A percentile compares a stretch with the other conserved stretches of the same genome.
Conservation (phyloP, 2,113 vertebrate species). For the Dicerorhinus sumatrensis region DNA sequence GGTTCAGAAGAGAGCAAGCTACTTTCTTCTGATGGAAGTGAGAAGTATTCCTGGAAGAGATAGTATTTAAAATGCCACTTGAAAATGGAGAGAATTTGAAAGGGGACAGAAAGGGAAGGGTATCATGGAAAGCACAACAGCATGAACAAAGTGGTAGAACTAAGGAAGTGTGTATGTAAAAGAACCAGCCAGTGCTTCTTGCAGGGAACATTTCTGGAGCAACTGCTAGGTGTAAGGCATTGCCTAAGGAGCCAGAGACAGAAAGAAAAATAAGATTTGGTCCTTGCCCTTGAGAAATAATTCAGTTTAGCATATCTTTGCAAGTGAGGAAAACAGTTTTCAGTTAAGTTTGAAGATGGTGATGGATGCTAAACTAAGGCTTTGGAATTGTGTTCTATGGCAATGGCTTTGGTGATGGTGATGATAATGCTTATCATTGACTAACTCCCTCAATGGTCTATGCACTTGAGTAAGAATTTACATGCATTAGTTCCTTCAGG, state of each 20-base stretch:
- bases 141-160: not conserved
- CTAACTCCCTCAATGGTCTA: not conserved
- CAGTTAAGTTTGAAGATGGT: not conserved
- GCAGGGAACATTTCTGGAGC: not conserved
- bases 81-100: slow-evolving; percentile 52
- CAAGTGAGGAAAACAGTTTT: not conserved
- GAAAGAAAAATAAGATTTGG: not conserved
- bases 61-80: slow-evolving; percentile 24
- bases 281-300: not conserved
- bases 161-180: not conserved
- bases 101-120: not conserved
- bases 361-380: not conserved
- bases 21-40: slow-evolving; percentile 4
- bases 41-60: not conserved
- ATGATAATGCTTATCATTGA: not conserved
- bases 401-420: not conserved
- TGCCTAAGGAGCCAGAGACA: not conserved
- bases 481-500: not conserved
- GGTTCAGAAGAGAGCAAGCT: slow-evolving; percentile 30
- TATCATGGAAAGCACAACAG: not conserved
- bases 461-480: not conserved
- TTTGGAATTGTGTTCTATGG: not conserved
- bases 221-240: not conserved
- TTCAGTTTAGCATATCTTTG: slow-evolving; percentile 1
- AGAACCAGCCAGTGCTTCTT: not conserved